Conservation (phyloP, 1,140 invertebrate species). For the Formica exsecta region DNA sequence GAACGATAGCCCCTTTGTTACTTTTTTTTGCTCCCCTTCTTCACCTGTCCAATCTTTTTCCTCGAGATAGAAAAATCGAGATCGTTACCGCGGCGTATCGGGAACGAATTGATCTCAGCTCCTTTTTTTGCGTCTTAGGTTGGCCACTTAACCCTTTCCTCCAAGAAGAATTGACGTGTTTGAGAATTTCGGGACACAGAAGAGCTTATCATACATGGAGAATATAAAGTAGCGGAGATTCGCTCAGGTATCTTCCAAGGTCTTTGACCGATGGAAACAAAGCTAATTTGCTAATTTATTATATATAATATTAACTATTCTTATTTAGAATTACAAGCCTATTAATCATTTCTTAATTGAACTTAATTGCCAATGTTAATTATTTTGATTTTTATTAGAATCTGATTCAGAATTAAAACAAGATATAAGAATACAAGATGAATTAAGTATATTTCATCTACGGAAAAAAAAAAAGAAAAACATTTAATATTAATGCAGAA, state of each 20-base stretch:
- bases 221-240: constrained; percentile 35
- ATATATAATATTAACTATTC: no score
- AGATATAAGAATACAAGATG: not conserved
- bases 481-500: not conserved
- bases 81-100: constrained; percentile 53
- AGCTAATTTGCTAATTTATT: not conserved
- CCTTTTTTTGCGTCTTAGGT: constrained; percentile 39
- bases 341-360: no score
- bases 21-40: constrained; percentile 39
- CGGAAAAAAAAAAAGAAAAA: not conserved
- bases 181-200: constrained; percentile 37
- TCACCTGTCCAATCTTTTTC: constrained; percentile 44
- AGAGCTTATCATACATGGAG: constrained; percentile 19
- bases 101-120: constrained; percentile 60
- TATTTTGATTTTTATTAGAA: not conserved
- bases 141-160: constrained; percentile 44
- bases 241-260: not conserved
- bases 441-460: not conserved
- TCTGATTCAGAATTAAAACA: not conserved
- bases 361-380: not conserved
- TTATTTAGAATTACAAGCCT: no score
- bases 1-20: constrained; percentile 11
- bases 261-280: constrained; percentile 1
- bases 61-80: constrained; percentile 52
- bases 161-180: constrained; percentile 40